phyloP scores from a whole-genome alignment of 2,888 invertebrate genomes.

The Tetranychus truncatus region DNA sequence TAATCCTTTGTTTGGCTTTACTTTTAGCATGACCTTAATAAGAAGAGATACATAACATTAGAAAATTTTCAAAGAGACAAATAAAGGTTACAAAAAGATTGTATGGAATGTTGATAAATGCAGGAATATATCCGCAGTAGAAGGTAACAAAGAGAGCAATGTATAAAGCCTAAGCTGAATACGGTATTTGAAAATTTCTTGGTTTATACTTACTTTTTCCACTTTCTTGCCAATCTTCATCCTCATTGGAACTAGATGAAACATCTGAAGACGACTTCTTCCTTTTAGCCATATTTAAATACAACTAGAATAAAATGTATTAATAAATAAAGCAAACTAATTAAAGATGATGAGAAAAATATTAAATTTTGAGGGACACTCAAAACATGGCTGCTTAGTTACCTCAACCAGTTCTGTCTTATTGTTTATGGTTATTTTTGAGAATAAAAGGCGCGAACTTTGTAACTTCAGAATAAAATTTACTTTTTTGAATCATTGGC shows the following conservation, averaged over 20 bases:
- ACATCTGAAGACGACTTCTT: neutral
- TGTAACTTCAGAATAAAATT: no score
- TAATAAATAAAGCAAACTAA: neutral
- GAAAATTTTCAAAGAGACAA: neutral
- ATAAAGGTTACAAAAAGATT: neutral
- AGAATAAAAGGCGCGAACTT: no score
- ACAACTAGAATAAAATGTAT: neutral
- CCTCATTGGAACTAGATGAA: neutral
- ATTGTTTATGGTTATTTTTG: no score
- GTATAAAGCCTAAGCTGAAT: no score
- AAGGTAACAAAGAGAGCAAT: no score
- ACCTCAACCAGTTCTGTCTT: no score
- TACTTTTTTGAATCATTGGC: no score
- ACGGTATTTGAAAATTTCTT: no score
- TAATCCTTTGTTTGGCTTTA: conserved; percentile 10
- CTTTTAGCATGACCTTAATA: neutral
- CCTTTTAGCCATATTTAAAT: conserved; percentile 6
- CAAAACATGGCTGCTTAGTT: no score
- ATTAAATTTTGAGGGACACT: no score
- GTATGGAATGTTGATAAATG: no score
- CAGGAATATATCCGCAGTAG: no score
- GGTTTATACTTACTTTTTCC: neutral
- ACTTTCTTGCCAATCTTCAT: conserved; percentile 7
- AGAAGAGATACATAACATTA: neutral
- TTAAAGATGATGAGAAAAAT: neutral